Conservation (phyloP, 2,113 vertebrate genomes). For the Hyperopisus bebe region DNA sequence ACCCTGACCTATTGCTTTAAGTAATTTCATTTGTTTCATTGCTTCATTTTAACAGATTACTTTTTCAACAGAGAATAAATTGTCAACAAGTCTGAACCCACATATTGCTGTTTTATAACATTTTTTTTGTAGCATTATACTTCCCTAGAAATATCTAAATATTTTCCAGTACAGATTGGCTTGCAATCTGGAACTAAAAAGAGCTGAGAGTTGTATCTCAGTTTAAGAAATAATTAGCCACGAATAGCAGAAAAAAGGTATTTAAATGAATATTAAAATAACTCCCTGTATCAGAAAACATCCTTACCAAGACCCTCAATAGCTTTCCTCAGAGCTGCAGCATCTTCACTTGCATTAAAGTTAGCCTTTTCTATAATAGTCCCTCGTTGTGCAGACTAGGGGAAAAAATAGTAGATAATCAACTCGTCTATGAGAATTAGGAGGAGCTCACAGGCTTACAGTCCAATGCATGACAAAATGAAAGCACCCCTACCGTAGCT, state of each 20-base stretch:
- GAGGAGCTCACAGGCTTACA: no score
- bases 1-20: neutral
- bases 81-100: neutral
- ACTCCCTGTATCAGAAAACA: neutral
- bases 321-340: conserved; percentile 15
- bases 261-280: neutral
- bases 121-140: neutral
- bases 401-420: neutral
- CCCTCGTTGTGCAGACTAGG: neutral
- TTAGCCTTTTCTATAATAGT: neutral
- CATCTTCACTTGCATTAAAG: conserved; percentile 23
- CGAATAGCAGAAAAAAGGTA: neutral
- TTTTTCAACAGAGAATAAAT: neutral
- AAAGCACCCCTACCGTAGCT: neutral
- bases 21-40: neutral
- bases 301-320: conserved; percentile 17
- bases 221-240: neutral
- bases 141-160: neutral
- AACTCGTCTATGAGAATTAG: neutral
- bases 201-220: neutral
- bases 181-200: neutral
- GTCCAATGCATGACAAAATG: neutral
- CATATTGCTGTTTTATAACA: neutral
- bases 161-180: neutral
- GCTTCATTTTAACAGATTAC: neutral